Percentiles rank a stretch among this genome's conserved stretches.
Conservation (phyloP, 2,113 vertebrate species). For the Syrrhaptes paradoxus region DNA sequence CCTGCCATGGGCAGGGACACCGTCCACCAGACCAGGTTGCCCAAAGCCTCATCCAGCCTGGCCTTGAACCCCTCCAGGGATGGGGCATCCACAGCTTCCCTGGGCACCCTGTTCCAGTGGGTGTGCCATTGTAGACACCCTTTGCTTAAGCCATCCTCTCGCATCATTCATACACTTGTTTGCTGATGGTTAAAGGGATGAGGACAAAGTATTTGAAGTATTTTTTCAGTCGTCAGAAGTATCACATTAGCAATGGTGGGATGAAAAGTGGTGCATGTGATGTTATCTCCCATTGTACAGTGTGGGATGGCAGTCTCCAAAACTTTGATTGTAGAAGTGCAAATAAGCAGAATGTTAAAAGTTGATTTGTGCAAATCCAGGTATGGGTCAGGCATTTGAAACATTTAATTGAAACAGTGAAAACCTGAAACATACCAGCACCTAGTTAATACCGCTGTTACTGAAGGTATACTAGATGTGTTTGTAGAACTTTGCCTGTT, state of each 20-base stretch:
- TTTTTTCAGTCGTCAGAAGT: neutral
- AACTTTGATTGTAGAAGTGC: neutral
- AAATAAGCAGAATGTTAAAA: neutral
- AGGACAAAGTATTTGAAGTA: neutral
- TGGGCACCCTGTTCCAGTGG: neutral
- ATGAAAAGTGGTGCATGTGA: neutral
- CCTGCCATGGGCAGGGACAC: no score
- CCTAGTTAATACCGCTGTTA: rapidly evolving
- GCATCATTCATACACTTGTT: neutral
- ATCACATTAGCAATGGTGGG: neutral
- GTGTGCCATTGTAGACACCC: neutral
- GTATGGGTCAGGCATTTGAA: neutral
- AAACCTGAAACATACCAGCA: rapidly evolving
- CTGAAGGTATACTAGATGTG: neutral
- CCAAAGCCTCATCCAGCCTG: no score
- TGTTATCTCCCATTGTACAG: rapidly evolving
- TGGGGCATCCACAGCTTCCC: no score
- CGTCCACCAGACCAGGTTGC: no score
- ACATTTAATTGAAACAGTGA: neutral
- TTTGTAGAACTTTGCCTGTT: neutral
- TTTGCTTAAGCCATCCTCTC: neutral
- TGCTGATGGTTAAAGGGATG: neutral
- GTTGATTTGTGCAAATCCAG: neutral
- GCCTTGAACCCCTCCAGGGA: no score
- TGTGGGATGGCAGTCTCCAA: neutral